These are phyloP conservation scores for Condylura cristata DNA, from an alignment of 2,113 vertebrate genomes.

Conservation along the genomic window DNA sequence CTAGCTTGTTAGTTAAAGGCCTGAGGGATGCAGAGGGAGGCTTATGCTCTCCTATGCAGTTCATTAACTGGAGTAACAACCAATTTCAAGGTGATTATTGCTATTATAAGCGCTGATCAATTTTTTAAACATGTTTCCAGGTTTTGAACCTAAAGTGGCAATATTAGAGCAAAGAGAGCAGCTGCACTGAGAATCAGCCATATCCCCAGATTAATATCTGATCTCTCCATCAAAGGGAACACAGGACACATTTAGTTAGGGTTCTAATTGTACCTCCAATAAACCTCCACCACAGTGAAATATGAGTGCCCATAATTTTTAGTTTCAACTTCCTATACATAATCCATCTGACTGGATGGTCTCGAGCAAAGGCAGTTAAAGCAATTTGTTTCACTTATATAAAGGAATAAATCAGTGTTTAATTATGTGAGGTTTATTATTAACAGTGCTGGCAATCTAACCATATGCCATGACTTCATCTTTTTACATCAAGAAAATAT, in stretches of 20 bases:
- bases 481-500: constrained; percentile 84
- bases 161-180: constrained; percentile 83
- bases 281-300: constrained; percentile 86
- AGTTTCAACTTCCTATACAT: constrained; percentile 87
- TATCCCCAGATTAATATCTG: constrained; percentile 88
- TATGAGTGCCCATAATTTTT: constrained; percentile 86
- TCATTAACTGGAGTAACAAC: constrained; percentile 87
- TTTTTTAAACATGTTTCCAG: constrained; percentile 86
- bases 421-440: constrained; percentile 89
- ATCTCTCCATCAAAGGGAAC: constrained; percentile 87
- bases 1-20: constrained; percentile 81
- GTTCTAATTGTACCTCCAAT: constrained; percentile 88
- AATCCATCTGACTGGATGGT: constrained; percentile 87
- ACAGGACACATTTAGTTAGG: constrained; percentile 86
- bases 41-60: constrained; percentile 81
- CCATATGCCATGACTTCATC: constrained; percentile 90
- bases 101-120: constrained; percentile 86
- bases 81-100: constrained; percentile 90
- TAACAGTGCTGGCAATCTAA: constrained; percentile 87
- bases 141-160: constrained; percentile 81
- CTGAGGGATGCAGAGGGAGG: constrained; percentile 78
- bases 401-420: constrained; percentile 89
- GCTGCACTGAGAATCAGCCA: constrained; percentile 85
- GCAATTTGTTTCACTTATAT: constrained; percentile 89
- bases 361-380: constrained; percentile 85